Evolutionary conservation across 2,113 vertebrate species (phyloP), one percentile per base, ranked within the genome.

Genomic region (Psittacara wagleri): DNA sequence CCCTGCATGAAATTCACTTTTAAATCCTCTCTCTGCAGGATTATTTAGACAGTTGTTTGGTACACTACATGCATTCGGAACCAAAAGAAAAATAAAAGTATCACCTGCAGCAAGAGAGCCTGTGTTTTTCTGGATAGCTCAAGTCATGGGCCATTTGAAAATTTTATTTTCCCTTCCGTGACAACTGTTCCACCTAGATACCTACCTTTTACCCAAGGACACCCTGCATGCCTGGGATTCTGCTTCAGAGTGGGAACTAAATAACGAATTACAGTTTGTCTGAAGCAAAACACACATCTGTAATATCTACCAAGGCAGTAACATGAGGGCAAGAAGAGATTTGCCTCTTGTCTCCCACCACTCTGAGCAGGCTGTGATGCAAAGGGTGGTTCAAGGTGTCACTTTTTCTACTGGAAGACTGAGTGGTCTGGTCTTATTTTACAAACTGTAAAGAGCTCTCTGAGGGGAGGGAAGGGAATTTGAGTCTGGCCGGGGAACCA

Each of bases 31-130:
- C 93, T 95, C 97, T 97, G 93, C 97, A 98, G 97, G 96, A 97
- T 97, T 94, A 81, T 73, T 97, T 96, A 95, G 95, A 96, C 92
- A 95, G 90, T 64, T 88, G 91, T 97, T 86, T 97, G 89, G 96
- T 96, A 98, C 96, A 98, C 98, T 98, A 98, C 97, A 92, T 98
- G 90, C 90, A 89, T 95, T 97, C 96, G 97, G 94, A 98, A 96
- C 93, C 94, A 94, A 96, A 97, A 97, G 94, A 90, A 89, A 97
- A 97, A 97, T 98, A 97, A 97, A 98, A 98, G 88, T 86, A 66
- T 96, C 92, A 88, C 92, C 97, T 96, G 80, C 96, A 97, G 83
- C 66, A 95, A 97, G 96, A 98, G 92, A 96, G 76, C 94, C 92
- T 95, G 91, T 94, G 57, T 97, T 96, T n/a, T 97, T 92, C 94